phyloP scores from a whole-genome alignment of 2,113 vertebrate species.

The Lipophrys pholis region DNA sequence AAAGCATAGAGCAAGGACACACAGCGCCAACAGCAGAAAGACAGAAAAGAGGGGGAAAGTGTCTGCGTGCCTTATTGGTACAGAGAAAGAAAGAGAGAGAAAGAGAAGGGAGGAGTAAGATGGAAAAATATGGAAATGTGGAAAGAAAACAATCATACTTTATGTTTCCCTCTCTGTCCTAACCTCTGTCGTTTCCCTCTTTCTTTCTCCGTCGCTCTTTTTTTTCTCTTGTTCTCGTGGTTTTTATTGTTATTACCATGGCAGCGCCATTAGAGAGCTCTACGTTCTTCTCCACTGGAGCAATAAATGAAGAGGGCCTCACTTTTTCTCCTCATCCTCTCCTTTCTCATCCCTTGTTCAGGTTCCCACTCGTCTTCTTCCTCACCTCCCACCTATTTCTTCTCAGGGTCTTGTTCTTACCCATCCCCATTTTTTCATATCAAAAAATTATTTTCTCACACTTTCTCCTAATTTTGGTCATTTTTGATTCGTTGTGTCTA shows the following conservation, averaged over 20 bases:
- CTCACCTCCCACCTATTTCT: constrained; percentile 43
- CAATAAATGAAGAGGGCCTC: constrained; percentile 99
- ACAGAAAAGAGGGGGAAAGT: constrained; percentile 83
- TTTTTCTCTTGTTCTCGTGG: constrained; percentile 65
- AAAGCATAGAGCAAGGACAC: constrained; percentile 99
- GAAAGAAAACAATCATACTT: constrained; percentile 78
- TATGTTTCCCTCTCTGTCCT: constrained; percentile 67
- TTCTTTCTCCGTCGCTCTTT: constrained; percentile 51
- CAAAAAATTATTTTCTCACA: background rate
- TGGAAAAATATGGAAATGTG: constrained; percentile 68
- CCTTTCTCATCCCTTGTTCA: constrained; percentile 65
- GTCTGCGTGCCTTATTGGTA: constrained; percentile 58
- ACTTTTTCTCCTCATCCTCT: constrained; percentile 74
- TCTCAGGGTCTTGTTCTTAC: background rate
- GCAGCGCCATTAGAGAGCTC: constrained; percentile 97
- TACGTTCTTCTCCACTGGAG: constrained; percentile 99
- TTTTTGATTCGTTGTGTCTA: background rate
- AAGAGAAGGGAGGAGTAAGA: constrained; percentile 78
- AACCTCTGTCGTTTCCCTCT: constrained; percentile 64
- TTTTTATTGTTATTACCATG: constrained; percentile 96
- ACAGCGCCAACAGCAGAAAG: constrained; percentile 92
- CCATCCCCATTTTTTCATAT: background rate
- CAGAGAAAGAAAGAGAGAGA: constrained; percentile 77
- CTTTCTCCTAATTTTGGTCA: background rate
- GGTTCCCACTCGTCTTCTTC: constrained; percentile 40